A percentile compares a stretch with the other conserved stretches of the same genome.
Conservation (phyloP, 2,888 invertebrate species). For the Bibio marci region DNA sequence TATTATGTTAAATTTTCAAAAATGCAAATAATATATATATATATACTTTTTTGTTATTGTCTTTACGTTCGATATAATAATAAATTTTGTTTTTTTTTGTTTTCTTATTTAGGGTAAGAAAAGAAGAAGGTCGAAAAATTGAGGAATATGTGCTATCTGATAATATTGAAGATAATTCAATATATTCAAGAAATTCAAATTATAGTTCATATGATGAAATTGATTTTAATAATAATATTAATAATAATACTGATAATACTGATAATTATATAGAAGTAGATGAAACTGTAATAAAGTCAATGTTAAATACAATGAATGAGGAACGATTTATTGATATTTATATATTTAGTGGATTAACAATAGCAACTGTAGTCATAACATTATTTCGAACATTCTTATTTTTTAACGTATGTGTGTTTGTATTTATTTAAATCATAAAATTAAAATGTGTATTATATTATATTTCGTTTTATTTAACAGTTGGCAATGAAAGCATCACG, state of each 20-base stretch:
- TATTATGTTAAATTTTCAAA: conserved; percentile 6
- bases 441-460: conserved; percentile 29
- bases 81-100: too few relatives aligned
- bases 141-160: too few relatives aligned
- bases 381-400: conserved; percentile 29
- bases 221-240: too few relatives aligned
- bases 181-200: too few relatives aligned
- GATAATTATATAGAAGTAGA: too few relatives aligned
- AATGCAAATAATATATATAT: too few relatives aligned
- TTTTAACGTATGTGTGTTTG: conserved; percentile 33
- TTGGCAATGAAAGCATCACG: conserved; percentile 59
- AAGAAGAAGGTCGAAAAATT: conserved; percentile 28
- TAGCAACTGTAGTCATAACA: conserved; percentile 26
- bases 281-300: too few relatives aligned
- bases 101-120: conserved; percentile 35
- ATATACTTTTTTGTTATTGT: too few relatives aligned
- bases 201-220: too few relatives aligned
- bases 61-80: too few relatives aligned
- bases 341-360: conserved; percentile 32
- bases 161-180: too few relatives aligned
- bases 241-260: neutral
- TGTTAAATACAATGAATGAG: conserved; percentile 2
- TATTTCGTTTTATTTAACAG: conserved; percentile 41
- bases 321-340: conserved; percentile 22
- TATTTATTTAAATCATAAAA: conserved; percentile 33